These are phyloP conservation scores for Ptyas mucosa DNA, from an alignment of 2,113 vertebrate species.

Conservation along the genomic window DNA sequence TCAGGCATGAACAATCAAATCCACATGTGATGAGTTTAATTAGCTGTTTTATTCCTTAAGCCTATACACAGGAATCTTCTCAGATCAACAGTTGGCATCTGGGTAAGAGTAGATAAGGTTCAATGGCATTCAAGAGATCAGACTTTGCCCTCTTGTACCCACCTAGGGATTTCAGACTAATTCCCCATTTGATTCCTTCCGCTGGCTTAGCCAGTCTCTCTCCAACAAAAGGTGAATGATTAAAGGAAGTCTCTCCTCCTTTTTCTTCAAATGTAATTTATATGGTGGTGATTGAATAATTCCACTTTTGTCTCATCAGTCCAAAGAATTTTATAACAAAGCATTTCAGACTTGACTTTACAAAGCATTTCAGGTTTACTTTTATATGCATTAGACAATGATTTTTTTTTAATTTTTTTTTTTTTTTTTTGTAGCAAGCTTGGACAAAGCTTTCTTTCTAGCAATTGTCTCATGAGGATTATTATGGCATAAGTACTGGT, in stretches of 20 bases:
- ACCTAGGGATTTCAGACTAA: no score
- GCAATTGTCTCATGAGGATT: not conserved
- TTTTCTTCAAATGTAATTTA: not conserved
- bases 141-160: no score
- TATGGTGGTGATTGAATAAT: not conserved
- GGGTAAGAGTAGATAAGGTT: no score
- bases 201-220: no score
- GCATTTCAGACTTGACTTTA: not conserved
- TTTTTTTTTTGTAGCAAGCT: not conserved
- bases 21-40: no score
- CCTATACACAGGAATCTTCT: no score
- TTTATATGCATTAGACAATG: not conserved
- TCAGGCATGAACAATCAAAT: no score
- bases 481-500: not conserved
- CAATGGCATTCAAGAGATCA: no score
- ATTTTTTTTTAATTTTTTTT: not conserved
- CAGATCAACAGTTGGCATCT: no score
- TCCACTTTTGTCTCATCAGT: not conserved
- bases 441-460: not conserved
- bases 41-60: no score
- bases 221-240: not conserved
- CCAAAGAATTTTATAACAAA: not conserved
- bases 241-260: not conserved
- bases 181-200: no score
- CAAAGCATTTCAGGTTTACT: not conserved